A percentile compares a stretch with the other conserved stretches of the same genome.
Evolutionary conservation across 2,797 vertebrate genomes (phyloP).

Genomic region (Dendrocincla tyrannina): DNA sequence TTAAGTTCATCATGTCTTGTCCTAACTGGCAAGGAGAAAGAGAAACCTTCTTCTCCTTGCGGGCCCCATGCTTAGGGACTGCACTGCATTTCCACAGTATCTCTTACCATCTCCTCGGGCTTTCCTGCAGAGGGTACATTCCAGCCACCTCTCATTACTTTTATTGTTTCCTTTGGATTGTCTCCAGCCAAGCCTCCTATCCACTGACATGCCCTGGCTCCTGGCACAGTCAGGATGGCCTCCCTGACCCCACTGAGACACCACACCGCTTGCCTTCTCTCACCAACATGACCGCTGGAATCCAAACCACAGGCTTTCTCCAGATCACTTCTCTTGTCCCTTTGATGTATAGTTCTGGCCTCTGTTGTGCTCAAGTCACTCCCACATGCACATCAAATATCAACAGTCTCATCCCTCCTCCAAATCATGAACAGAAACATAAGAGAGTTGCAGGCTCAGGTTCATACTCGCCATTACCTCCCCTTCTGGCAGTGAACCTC

Average conservation of each 20-base stretch:
- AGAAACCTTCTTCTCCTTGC: accelerated
- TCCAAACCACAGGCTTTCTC: neutral
- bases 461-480: neutral
- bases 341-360: neutral
- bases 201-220: accelerated
- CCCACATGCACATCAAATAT: neutral
- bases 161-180: neutral
- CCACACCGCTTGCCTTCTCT: neutral
- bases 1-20: neutral
- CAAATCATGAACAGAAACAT: neutral
- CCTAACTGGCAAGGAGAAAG: neutral
- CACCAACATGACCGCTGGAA: neutral
- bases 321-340: neutral
- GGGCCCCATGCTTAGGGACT: accelerated
- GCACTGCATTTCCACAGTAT: accelerated
- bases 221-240: accelerated
- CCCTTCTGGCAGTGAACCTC: neutral
- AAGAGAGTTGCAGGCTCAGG: neutral
- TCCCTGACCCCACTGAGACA: neutral
- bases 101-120: neutral
- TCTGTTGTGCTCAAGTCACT: neutral
- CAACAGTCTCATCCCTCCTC: accelerated
- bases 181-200: neutral
- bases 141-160: neutral
- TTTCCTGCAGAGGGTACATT: neutral